These are phyloP conservation scores for Clarias macrocephalus DNA, from an alignment of 2,113 vertebrate species.

Conservation along the genomic window DNA sequence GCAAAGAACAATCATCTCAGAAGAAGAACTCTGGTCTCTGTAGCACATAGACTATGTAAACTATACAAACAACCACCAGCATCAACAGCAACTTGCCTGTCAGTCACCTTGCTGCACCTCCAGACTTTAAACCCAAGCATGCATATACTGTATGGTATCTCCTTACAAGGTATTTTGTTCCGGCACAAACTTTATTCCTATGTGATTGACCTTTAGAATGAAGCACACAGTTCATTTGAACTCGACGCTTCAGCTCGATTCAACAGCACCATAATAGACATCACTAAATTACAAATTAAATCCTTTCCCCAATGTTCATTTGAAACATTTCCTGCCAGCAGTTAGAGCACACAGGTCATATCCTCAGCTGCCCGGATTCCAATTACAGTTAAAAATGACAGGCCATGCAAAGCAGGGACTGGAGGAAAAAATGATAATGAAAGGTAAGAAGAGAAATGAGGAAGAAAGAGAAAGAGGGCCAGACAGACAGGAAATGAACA, in stretches of 20 bases:
- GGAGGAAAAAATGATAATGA: background rate
- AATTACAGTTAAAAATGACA: conserved; percentile 19
- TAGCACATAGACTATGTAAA: background rate
- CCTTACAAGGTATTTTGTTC: too few relatives aligned
- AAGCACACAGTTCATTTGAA: background rate
- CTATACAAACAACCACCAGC: background rate
- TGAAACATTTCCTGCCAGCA: background rate
- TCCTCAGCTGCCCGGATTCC: conserved; percentile 10
- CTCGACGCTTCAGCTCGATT: background rate
- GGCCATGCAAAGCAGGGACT: background rate
- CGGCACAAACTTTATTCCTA: background rate
- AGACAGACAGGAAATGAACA: conserved; percentile 22
- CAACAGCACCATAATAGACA: background rate
- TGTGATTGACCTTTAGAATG: background rate
- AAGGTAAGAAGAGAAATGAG: background rate
- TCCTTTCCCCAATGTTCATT: background rate
- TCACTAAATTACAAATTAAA: background rate
- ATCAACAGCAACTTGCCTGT: background rate
- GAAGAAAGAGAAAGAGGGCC: background rate
- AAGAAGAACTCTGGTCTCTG: background rate
- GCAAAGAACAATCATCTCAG: background rate
- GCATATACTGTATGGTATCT: too few relatives aligned
- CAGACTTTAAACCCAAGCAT: too few relatives aligned
- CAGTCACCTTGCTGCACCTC: background rate
- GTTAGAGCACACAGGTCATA: background rate